Evolutionary conservation across 2,113 vertebrate genomes (phyloP).

Genomic region (Sminthopsis crassicaudata): DNA sequence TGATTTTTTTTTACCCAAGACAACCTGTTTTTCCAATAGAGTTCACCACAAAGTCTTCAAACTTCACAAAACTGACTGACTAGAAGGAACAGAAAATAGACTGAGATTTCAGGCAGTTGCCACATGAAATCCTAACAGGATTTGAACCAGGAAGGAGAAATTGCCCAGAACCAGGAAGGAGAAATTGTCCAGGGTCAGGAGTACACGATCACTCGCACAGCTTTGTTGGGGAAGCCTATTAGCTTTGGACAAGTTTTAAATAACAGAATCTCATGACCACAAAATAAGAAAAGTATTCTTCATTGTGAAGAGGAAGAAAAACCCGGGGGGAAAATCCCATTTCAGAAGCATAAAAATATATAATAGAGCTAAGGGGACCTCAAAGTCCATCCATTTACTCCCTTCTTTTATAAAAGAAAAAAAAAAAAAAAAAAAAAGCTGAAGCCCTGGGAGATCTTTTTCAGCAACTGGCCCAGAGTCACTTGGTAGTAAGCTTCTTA

Average conservation of each 20-base stretch:
- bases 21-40: constrained; percentile 68
- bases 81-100: neutral
- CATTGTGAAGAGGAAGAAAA: neutral
- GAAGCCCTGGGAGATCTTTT: neutral
- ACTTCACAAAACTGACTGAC: neutral
- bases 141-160: constrained; percentile 9
- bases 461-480: neutral
- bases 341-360: neutral
- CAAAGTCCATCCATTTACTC: neutral
- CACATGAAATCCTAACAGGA: constrained; percentile 2
- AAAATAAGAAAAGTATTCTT: constrained; percentile 15
- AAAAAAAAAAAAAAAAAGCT: neutral
- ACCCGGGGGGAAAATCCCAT: neutral
- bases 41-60: constrained; percentile 60
- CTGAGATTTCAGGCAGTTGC: constrained; percentile 1
- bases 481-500: neutral
- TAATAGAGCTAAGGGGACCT: neutral
- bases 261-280: neutral
- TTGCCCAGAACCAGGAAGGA: neutral
- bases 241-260: neutral
- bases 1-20: constrained; percentile 67
- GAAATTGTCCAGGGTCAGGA: neutral
- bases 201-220: neutral
- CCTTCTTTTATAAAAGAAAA: neutral
- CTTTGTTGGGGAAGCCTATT: neutral